These are phyloP conservation scores for Drymonia ruficornis DNA, from an alignment of 2,888 invertebrate species.

Conservation along the genomic window DNA sequence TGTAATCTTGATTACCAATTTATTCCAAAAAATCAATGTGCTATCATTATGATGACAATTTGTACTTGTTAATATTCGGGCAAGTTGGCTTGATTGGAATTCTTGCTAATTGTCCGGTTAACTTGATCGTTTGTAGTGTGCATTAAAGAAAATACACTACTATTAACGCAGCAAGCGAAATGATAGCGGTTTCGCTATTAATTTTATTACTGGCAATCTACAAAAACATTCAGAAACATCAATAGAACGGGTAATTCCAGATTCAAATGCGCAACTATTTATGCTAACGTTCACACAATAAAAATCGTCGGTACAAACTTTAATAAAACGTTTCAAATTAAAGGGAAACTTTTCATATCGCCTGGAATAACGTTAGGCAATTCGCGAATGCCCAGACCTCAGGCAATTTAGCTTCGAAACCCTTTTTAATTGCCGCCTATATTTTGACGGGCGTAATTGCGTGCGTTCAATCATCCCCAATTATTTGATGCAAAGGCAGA, in stretches of 20 bases:
- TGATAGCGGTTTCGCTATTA: background rate
- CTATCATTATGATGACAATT: too few species aligned
- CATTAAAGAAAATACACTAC: too few species aligned
- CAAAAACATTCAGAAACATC: background rate
- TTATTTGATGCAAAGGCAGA: conserved; percentile 23
- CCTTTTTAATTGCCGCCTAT: conserved; percentile 22
- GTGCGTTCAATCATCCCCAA: conserved; percentile 25
- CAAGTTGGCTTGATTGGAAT: too few species aligned
- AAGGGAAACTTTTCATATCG: conserved; percentile 2
- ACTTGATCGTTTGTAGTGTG: too few species aligned
- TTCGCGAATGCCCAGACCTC: conserved; percentile 2
- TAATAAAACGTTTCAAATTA: conserved; percentile 3
- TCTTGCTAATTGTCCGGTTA: too few species aligned
- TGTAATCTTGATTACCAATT: too few species aligned
- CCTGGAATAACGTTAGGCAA: background rate
- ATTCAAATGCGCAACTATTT: background rate
- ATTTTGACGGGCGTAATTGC: conserved; percentile 21
- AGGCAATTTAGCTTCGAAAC: background rate
- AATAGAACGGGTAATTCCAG: background rate
- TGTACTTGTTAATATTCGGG: too few species aligned
- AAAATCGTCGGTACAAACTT: background rate
- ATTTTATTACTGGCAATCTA: background rate
- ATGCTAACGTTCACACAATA: background rate
- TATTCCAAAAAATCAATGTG: too few species aligned
- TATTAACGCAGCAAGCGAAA: too few species aligned